Base-by-base conservation (phyloP, 2,113 vertebrate species). In the Rhabdornis inornatus region DNA sequence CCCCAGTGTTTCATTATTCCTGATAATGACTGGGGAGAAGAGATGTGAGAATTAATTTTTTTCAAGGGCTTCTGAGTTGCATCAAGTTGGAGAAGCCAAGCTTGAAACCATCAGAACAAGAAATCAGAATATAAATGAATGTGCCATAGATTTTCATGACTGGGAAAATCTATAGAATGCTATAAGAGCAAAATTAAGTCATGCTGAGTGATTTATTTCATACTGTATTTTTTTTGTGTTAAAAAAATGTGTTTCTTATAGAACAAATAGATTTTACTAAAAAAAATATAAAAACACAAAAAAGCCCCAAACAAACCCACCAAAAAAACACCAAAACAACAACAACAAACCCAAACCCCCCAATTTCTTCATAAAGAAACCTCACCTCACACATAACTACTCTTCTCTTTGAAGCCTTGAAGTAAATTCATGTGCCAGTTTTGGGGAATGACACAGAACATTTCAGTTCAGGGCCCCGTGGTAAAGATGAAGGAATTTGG, bases 311-410 rank as follows among this genome's bases (percentile, higher is more conserved):
- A 68, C 40, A 90, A 55, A 53, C 15, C 15, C 4, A 0, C 5
- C 2, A 14, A 28, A 19, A 8, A 0, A 39, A 11, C 1, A 27
- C 8, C 15, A 15, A 30, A 22, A 0, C 6, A 30, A 10, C n/a
- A 45, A 10, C 8, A 49, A 31, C 8, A 39, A 15, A 35, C 35
- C 11, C 9, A 6, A 55, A 75, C 7, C 0, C 0, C 0, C 7
- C 14, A 37, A 5, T 14, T 56, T 53, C 10, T 30, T 44, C 31
- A 25, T 25, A 49, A 45, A 60, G 39, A 47, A 83, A 24, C 7
- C 15, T 90, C 9, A 15, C 30, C 13, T 90, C 30, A 39, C 30
- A n/a, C 2, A 1, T 40, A 61, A 65, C 28, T 81, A 5, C 33
- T 69, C 9, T n/a, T 70, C 15, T 83, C 60, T 50, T 61, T 42